Conservation (phyloP, 2,113 vertebrate species). For the Esox niger region DNA sequence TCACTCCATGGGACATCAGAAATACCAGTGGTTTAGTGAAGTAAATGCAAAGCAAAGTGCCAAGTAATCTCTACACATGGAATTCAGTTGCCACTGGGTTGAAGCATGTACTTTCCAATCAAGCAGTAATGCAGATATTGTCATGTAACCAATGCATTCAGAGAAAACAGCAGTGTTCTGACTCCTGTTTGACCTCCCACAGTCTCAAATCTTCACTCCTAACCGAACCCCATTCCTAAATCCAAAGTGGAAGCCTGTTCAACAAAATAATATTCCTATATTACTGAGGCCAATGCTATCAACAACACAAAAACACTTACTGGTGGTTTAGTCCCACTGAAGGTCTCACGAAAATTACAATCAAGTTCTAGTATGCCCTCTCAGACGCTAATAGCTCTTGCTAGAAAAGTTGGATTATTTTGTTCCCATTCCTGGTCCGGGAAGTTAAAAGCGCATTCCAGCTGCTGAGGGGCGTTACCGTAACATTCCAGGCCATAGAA, state of each 20-base stretch:
- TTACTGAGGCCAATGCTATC: no score
- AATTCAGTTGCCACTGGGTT: no score
- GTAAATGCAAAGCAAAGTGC: no score
- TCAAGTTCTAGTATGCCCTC: no score
- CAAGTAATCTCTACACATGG: no score
- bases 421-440: conserved; percentile 2
- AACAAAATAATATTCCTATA: neutral
- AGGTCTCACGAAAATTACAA: no score
- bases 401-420: neutral
- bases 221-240: neutral
- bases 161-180: neutral
- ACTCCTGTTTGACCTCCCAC: neutral
- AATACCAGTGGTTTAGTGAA: no score
- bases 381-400: no score
- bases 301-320: no score
- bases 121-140: neutral
- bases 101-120: neutral
- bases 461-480: conserved; percentile 18
- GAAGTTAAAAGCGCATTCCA: neutral
- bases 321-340: no score
- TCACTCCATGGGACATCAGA: no score
- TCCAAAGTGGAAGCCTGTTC: neutral
- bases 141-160: neutral
- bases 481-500: conserved; percentile 31
- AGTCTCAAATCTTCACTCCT: neutral